These are phyloP conservation scores for Mormyrops boulengeri DNA, from an alignment of 2,797 vertebrate species.

Conservation along the genomic window DNA sequence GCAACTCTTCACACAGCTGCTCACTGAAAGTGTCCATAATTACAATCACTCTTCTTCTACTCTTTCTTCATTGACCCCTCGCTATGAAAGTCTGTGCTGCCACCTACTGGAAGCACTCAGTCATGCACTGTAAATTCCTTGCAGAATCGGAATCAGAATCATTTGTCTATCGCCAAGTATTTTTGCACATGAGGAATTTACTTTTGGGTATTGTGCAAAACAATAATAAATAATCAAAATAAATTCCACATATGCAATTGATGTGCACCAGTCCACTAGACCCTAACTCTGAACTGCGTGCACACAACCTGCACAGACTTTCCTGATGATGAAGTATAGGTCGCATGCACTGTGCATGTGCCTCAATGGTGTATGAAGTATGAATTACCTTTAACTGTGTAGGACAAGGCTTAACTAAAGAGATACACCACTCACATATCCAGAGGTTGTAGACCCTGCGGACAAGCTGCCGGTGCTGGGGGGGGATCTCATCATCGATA, in stretches of 20 bases:
- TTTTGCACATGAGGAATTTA: not conserved
- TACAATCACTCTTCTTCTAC: not conserved
- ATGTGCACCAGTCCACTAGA: not conserved
- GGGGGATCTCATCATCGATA: conserved; percentile 83
- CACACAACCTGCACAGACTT: not conserved
- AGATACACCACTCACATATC: conserved; percentile 70
- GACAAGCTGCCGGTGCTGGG: conserved; percentile 70
- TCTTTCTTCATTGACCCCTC: not conserved
- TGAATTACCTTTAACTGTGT: not conserved
- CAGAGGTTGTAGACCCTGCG: conserved; percentile 81
- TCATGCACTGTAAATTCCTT: not conserved
- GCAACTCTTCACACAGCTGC: not conserved
- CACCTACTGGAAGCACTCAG: not conserved
- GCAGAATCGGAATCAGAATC: not conserved
- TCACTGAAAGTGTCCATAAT: not conserved
- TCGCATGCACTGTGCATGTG: not conserved
- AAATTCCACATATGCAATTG: not conserved
- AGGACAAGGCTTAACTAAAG: not conserved
- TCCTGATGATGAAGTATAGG: not conserved
- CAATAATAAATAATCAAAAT: not conserved
- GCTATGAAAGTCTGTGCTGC: not conserved
- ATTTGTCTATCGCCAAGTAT: not conserved
- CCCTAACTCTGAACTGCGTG: not conserved
- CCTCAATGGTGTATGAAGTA: not conserved
- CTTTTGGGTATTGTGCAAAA: not conserved